Evolutionary conservation across 2,113 vertebrate genomes (phyloP), one percentile per base, ranked within the genome.

Genomic region (Aegithalos caudatus): DNA sequence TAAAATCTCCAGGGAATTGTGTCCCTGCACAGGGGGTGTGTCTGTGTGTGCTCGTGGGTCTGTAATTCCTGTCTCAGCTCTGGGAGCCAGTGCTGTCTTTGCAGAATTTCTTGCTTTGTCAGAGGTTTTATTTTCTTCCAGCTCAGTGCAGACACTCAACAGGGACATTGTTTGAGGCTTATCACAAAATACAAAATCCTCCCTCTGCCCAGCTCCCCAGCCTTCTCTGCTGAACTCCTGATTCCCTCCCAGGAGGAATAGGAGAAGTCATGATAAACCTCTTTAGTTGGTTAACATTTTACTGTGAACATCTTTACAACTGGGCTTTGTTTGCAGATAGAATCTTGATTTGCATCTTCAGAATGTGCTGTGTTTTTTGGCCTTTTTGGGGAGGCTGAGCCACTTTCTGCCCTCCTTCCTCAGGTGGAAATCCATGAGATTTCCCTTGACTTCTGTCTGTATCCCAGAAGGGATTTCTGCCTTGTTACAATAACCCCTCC

Each of bases 41-140:
- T 40, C 54, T 54, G 29, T 65, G 57, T 64, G 51, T 71, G 58
- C 80, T 28, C 7, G 6, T 85, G 67, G 47, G 12, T 23, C 42
- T 58, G 23, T 80, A 29, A 56, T 91, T 96, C 86, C 79, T 60
- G 56, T 53, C 80, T 72, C 91, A 90, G 71, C 95, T 67, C 40
- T 19, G 69, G 80, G 92, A 93, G 38, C 47, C 51, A 48, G 22
- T 88, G 92, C 93, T 69, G 74, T 13, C 65, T 95, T 89, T 67
- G 93, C 91, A 95, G 72, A 95, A 97, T 97, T 97, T 88, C 88
- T 88, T 90, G 82, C 83, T 95, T 76, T 96, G 89, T 93, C 85
- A 42, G 67, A 80, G 92, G 73, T 44, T 91, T 93, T 94, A 58
- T 91, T 91, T 88, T 76, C 69, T 89, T 86, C 82, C 86, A 85